Base-by-base conservation (phyloP, 1,140 invertebrate genomes). In the Oscheius sp. region DNA sequence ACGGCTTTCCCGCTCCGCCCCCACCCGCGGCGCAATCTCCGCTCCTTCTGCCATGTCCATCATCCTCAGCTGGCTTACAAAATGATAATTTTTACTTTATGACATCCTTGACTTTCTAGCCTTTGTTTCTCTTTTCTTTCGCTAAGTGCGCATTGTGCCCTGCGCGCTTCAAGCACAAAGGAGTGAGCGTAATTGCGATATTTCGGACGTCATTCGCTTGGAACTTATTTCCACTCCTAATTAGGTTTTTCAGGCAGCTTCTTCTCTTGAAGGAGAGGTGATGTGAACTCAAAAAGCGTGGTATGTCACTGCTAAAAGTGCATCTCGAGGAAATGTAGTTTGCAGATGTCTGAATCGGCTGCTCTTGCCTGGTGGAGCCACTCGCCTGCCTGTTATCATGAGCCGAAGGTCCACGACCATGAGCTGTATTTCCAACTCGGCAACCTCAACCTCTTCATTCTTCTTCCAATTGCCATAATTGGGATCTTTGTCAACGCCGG, bases 321-420 rank as follows among this genome's bases (percentile, higher is more conserved):
- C 49, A 55, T 23, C 7, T 55, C 23, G 7, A 55, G 15, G 38
- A 55, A 7, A 55, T 55, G 15, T 23, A 23, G 7, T 20, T 55
- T 55, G n/a, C 28, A 20, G 7, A 55, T 55, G 49, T 15, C 49
- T 20, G 49, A 63, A 34, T 15, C 61, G 10, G 32, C 61, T 34
- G 15, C 61, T 26, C 32, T 63, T 36, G 61, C 61, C 32, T 63
- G 61, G 61, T 63, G 61, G 61, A 71, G 69, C 18, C 59, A 71
- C 29, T 71, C 69, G 2, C 35, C 38, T 31, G 69, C 38, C 7
- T 83, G 80, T 61, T 83, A 82, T 66, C 82, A 83, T 61, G 82
- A 83, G 52, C 82, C 82, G 18, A 79, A 78, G 73, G 78, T 84
- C 1, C 82, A 83, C 46, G 82, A 83, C 67, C 74, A 81, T 63